Percentiles rank a stretch among this genome's conserved stretches.
These are phyloP conservation scores for Bombus affinis DNA, from an alignment of 1,140 invertebrate species.

Conservation along the genomic window DNA sequence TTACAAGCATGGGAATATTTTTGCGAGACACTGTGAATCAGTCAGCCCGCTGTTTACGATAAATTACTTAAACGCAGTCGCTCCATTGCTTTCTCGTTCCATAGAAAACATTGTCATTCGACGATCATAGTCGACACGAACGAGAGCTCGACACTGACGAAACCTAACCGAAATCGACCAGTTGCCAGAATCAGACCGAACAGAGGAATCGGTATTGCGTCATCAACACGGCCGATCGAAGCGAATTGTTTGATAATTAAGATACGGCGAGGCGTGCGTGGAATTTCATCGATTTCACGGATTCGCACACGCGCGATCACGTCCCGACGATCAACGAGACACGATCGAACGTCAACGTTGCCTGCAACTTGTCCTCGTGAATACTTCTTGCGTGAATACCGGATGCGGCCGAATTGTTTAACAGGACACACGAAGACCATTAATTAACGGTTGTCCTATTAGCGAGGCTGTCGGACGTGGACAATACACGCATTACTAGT, in stretches of 20 bases:
- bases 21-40: background rate
- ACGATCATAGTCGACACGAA: background rate
- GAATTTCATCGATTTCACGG: background rate
- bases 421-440: slow-evolving; percentile 23
- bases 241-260: slow-evolving; percentile 32
- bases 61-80: background rate
- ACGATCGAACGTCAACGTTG: background rate
- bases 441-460: slow-evolving; percentile 43
- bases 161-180: background rate
- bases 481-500: slow-evolving; percentile 34
- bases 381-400: slow-evolving; percentile 14
- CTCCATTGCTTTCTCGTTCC: background rate
- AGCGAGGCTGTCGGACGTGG: slow-evolving; percentile 10
- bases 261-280: background rate
- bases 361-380: background rate
- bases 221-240: background rate
- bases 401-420: background rate
- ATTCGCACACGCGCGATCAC: background rate
- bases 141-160: no score
- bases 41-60: background rate
- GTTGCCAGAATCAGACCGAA: background rate
- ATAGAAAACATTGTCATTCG: background rate
- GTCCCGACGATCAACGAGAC: background rate
- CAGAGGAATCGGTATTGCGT: background rate
- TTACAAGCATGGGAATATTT: no score